Evolutionary conservation across 2,888 invertebrate genomes (phyloP), one percentile per base, ranked within the genome.

Genomic region (Entomobrya proxima): DNA sequence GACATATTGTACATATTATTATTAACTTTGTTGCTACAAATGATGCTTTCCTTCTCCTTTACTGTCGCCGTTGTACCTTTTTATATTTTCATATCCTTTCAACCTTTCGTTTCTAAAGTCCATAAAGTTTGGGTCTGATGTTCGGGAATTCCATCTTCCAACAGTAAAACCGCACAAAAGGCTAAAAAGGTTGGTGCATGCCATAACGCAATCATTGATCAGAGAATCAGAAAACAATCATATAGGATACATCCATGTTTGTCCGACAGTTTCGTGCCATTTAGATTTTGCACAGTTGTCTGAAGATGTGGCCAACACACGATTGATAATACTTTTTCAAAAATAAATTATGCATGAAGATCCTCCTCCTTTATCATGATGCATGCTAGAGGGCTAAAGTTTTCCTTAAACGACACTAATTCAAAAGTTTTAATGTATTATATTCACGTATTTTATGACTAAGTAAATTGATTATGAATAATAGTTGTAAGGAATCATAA

Each of bases 241-340:
- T n/a, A 24, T 24, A 35, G 64, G 18, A 18, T 18, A 44, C 35
- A 64, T 15, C 27, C 27, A 27, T 58, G n/a, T 13, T 35, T 47
- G 64, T 30, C 18, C 78, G 44, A n/a, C n/a, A n/a, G n/a, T 61
- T 40, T 44, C 61, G 77, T 77, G 76, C 55, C 76, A 76, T 55
- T n/a, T n/a, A n/a, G n/a, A n/a, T n/a, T 58, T 58, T 58, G 6
- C n/a, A 15, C 32, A 27, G 32, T 61, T 4, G 35, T 61, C 47
- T 30, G 15, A 30, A 64, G n/a, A 37, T 37, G 35, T 18, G 61
- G 61, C 32, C n/a, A 61, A 11, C n/a, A 61, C 30, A n/a, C 6
- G 2, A 50, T 50, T 50, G n/a, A 50, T 11, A 50, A 27, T n/a
- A n/a, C 2, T 27, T 1, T 7, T 15, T 55, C 1, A 27, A 55